Conservation (phyloP, 2,113 vertebrate genomes). For the Formicarius rufipectus region DNA sequence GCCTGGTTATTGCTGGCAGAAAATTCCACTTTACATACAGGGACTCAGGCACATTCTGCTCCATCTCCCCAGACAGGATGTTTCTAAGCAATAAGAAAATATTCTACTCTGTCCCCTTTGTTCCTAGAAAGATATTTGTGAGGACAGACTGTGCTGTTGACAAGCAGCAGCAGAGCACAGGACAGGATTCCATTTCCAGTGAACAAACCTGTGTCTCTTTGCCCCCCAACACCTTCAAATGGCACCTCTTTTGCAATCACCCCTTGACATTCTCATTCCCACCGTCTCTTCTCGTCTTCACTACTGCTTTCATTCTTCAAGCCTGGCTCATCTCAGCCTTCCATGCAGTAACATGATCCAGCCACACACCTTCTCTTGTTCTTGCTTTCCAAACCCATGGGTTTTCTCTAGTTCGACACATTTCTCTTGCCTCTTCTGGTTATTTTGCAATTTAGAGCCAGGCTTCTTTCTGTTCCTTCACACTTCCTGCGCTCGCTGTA, state of each 20-base stretch:
- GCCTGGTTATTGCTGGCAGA: neutral
- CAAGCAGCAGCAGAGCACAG: neutral
- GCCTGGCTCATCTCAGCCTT: neutral
- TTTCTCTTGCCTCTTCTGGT: neutral
- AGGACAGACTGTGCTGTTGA: neutral
- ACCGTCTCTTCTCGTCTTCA: neutral
- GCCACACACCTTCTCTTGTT: neutral
- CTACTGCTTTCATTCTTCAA: neutral
- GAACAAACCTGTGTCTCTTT: neutral
- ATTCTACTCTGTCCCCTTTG: neutral
- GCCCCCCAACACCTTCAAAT: neutral
- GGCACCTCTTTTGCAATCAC: neutral
- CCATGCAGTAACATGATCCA: neutral
- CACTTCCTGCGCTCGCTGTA: neutral
- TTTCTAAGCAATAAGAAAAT: neutral
- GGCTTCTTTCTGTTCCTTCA: slow-evolving; percentile 9
- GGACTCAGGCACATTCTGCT: neutral
- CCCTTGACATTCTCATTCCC: neutral
- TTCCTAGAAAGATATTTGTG: neutral
- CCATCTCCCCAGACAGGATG: neutral
- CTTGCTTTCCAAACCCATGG: neutral
- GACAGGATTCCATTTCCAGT: neutral
- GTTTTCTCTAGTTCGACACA: neutral
- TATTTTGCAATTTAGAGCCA: neutral
- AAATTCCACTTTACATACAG: neutral